These are phyloP conservation scores for Trypoxylus dichotomus DNA, from an alignment of 1,140 invertebrate species.

Conservation along the genomic window DNA sequence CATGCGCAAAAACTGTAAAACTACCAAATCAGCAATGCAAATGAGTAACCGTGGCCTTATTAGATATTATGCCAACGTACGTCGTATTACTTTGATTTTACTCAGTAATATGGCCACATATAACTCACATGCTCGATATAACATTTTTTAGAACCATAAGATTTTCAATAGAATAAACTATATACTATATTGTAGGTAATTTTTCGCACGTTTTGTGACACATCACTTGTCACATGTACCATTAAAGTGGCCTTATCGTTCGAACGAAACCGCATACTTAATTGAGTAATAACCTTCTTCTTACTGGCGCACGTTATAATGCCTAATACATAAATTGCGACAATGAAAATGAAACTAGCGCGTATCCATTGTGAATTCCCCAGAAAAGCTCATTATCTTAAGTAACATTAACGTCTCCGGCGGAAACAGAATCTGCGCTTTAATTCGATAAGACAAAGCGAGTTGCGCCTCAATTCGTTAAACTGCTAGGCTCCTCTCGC, in stretches of 20 bases:
- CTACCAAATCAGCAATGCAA: too few relatives aligned
- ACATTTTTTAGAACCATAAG: too few relatives aligned
- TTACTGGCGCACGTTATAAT: background rate
- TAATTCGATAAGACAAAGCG: constrained; percentile 34
- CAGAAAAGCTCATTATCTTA: constrained; percentile 31
- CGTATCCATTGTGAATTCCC: constrained; percentile 3
- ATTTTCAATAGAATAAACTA: background rate
- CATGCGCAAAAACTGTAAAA: too few relatives aligned
- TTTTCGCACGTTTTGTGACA: background rate
- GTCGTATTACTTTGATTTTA: too few relatives aligned
- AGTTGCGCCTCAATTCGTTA: constrained; percentile 31
- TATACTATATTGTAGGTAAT: background rate
- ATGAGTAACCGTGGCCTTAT: too few relatives aligned
- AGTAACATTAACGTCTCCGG: constrained; percentile 30
- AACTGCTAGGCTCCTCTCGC: constrained; percentile 20
- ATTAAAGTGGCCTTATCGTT: background rate
- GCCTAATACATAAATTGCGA: constrained; percentile 6
- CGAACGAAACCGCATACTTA: constrained; percentile 3
- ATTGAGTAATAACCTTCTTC: constrained; percentile 12
- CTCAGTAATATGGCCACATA: too few relatives aligned
- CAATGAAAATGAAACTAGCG: constrained; percentile 9
- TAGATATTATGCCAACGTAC: too few relatives aligned
- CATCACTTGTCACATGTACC: background rate
- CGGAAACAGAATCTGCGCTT: constrained; percentile 33
- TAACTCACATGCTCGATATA: too few relatives aligned